Evolutionary conservation across 2,888 invertebrate genomes (phyloP).

Genomic region (Pilophorus perplexus): DNA sequence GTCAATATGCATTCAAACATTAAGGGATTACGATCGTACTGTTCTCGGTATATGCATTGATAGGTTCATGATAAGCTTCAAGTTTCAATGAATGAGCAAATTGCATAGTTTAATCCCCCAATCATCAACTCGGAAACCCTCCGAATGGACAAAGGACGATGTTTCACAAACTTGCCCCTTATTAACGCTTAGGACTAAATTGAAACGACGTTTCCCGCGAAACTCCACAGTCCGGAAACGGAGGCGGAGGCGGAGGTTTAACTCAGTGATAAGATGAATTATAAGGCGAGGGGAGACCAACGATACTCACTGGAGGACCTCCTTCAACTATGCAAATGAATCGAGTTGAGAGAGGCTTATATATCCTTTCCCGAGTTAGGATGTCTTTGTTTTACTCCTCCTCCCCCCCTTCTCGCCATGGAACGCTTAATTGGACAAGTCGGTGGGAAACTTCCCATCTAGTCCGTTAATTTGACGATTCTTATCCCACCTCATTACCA

Average conservation of each 20-base stretch:
- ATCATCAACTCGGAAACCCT: too few relatives aligned
- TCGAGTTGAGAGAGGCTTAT: constrained; percentile 25
- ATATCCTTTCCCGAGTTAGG: constrained; percentile 26
- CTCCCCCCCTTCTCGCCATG: too few relatives aligned
- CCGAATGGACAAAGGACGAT: too few relatives aligned
- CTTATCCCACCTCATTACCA: constrained; percentile 29
- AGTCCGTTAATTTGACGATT: constrained; percentile 30
- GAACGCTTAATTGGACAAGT: constrained; percentile 24
- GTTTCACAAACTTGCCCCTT: too few relatives aligned
- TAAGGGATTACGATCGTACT: too few relatives aligned
- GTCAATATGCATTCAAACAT: too few relatives aligned
- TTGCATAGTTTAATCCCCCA: too few relatives aligned
- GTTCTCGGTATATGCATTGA: too few relatives aligned
- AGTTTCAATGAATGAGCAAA: too few relatives aligned
- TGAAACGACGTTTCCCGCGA: background rate
- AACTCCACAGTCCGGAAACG: background rate
- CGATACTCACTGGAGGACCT: background rate
- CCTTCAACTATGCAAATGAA: constrained; percentile 36
- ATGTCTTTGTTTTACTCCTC: constrained; percentile 16
- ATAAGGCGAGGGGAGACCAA: background rate
- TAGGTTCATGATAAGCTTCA: too few relatives aligned
- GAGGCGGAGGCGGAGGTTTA: too few relatives aligned
- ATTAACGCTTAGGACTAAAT: too few relatives aligned
- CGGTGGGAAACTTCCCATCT: constrained; percentile 5
- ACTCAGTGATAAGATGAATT: constrained; percentile 31